Base-by-base conservation (phyloP, 2,797 vertebrate species). In the Cyprinodon diabolis region DNA sequence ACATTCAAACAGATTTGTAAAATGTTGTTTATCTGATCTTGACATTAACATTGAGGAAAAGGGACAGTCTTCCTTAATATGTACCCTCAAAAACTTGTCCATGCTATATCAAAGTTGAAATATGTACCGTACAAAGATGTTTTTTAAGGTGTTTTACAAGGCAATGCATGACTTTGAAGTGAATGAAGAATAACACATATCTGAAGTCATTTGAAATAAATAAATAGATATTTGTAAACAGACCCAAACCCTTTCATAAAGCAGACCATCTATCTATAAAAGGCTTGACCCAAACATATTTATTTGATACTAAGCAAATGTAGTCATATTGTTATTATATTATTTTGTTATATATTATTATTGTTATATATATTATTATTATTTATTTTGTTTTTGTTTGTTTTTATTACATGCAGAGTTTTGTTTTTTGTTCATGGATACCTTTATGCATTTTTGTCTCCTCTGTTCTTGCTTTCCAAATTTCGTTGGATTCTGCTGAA, bases 401-500 rank as follows among this genome's bases (percentile, higher is more conserved):
- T 80, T 79, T 84, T 79, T 81, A 30, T 60, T 68, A 13, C 51
- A 49, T 79, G 55, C 57, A 49, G 76, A 79, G 67, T 75, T 90
- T 87, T 87, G 72, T 47, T 66, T 14, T 66, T 30, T 63, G 79
- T 90, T 79, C 80, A 68, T 80, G 52, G 66, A 89, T 92, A 88
- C 83, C 80, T 86, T 45, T 15, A 6, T 69, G 60, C 65, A 30
- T 73, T 47, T 71, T 60, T 49, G 40, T 89, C 78, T 84, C 88
- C 91, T 90, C 80, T 84, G 87, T 87, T 89, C 85, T 89, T 92
- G 91, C 91, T 82, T 91, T 93, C 84, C 84, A 88, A 81, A 84
- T 87, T 90, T 84, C 85, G 91, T 89, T 92, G 90, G 89, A 93
- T 94, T 94, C 92, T 77, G 70, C 83, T 91, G 90, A 91, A 93